phyloP scores from a whole-genome alignment of 2,888 invertebrate species.

The Beris morrisii region DNA sequence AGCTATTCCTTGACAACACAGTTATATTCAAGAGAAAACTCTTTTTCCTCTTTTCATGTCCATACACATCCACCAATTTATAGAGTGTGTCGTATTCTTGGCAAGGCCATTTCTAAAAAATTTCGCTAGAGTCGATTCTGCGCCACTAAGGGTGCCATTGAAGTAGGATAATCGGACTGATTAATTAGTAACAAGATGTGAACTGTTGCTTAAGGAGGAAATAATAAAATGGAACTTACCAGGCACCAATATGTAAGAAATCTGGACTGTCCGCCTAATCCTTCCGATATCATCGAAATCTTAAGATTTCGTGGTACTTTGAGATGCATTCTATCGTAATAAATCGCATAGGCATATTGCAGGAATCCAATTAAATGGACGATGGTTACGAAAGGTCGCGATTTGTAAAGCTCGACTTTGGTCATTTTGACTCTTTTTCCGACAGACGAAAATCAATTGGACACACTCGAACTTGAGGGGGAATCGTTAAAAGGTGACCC shows the following conservation, averaged over 20 bases:
- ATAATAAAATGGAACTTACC: conserved; percentile 52
- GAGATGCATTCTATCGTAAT: conserved; percentile 59
- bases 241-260: conserved; percentile 60
- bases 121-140: too few species aligned
- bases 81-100: too few species aligned
- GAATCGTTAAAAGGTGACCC: too few species aligned
- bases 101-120: too few species aligned
- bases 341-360: conserved; percentile 54
- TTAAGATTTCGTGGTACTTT: conserved; percentile 52
- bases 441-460: background rate
- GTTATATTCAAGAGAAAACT: too few species aligned
- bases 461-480: too few species aligned
- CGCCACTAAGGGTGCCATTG: conserved; percentile 7
- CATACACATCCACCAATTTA: too few species aligned
- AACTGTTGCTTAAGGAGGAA: conserved; percentile 1
- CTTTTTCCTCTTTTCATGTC: too few species aligned
- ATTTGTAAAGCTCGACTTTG: conserved; percentile 56
- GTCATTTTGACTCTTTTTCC: conserved; percentile 46
- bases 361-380: conserved; percentile 53
- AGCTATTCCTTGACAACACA: too few species aligned
- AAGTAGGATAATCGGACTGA: background rate
- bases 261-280: conserved; percentile 53
- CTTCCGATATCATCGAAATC: conserved; percentile 46
- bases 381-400: conserved; percentile 52
- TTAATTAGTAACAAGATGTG: conserved; percentile 39